Base-by-base conservation (phyloP, 35 echinoderm and acorn worm genomes). In the Acanthaster planci region DNA sequence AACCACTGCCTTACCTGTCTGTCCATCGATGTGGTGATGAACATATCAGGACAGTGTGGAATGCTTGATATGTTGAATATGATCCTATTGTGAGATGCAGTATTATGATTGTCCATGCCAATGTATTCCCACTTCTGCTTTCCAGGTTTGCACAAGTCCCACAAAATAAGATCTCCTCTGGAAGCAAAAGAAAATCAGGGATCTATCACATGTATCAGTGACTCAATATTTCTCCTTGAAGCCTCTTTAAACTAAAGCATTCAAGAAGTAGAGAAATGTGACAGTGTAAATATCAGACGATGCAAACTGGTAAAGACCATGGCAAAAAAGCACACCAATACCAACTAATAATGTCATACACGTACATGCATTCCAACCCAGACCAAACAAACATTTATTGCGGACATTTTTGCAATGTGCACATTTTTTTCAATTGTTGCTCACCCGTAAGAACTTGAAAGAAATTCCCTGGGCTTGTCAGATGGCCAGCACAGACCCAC, bases 11-110 rank as follows among this genome's bases (percentile, higher is more conserved):
- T 60, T 82, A 94, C 96, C 96, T 99, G 92, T 88, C 96, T 93
- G 64, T 97, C 95, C 96, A 99, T 99, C 14, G 96, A 99, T 50
- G 92, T 91, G 60, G 96, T 99, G 23, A 99, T 55, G 16, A 99
- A 84, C 36, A 56, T 85, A 72, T 91, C 72, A 8, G 36, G 64
- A 34, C 42, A 12, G 40, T 72, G 64, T 42, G 54, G 4, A 47
- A 12, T 19, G 75, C 78, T 50, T 38, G 50, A 30, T 30, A 99
- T 78, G 52, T 80, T 87, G 55, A 94, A 99, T 18, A 94, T 88
- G n/a, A 89, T 79, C 21, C 96, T 83, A 19, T 81, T 87, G 54
- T 91, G 88, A 44, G 40, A 52, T n/a, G 32, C 57, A 55, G 31
- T 39, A 57, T 90, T 83, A 10, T n/a, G n/a, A n/a, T n/a, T n/a